Base-by-base conservation (phyloP, 2,888 invertebrate species). In the Leptogaster cylindrica region DNA sequence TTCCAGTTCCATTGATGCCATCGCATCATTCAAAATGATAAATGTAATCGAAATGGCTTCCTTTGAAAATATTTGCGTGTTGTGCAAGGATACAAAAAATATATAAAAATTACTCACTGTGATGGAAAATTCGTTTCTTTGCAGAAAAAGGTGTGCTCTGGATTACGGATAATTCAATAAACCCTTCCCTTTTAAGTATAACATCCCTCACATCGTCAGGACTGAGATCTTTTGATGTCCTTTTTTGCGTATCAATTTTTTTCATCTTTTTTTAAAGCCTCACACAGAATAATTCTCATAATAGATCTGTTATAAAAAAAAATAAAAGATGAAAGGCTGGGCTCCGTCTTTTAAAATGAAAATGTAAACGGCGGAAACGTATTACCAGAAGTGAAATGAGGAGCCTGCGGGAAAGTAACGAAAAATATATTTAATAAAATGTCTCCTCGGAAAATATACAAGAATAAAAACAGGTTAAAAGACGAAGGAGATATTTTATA, bases 101-200 rank as follows among this genome's bases (percentile, higher is more conserved):
- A 55, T 55, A 23, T 7, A 36, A 25, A 39, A n/a, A 16, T 55
- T 55, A 23, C 16, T 46, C n/a, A 18, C n/a, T 16, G 12, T 12
- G 16, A 46, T 20, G n/a, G 46, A 46, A 55, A 23, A 55, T 55
- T 55, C 55, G 39, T 36, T 55, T 36, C 39, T 12, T 31, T 12
- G 39, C 25, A 39, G 18, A 55, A 55, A 55, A 36, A 36, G 36
- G 55, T 55, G 39, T 55, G 55, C 36, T 55, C 36, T 23, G 23
- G 33, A 55, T 55, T 55, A 55, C n/a, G 55, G 55, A 55, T 55
- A 55, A 55, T 55, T 55, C 55, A 39, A 55, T 55, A 23, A 55
- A 55, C 55, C 55, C 55, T 36, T 50, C 23, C 18, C 55, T 55
- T 36, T n/a, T 55, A 28, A 55, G 39, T 55, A 39, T 55, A 23